Conservation (phyloP, 2,113 vertebrate species). For the Neolamprologus ventralis region DNA sequence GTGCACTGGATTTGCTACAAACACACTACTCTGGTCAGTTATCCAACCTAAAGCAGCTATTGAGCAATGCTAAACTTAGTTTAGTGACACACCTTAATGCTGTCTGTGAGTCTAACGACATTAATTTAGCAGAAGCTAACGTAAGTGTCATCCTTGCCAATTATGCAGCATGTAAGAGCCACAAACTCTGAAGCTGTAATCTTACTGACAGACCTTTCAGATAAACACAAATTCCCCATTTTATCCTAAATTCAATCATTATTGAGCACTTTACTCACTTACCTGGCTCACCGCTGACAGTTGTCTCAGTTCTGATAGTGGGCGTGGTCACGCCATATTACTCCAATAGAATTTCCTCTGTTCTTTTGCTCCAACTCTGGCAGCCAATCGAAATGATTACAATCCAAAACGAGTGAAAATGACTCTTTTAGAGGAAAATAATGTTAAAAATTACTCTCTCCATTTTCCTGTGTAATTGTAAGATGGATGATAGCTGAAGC, state of each 20-base stretch:
- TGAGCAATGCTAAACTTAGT: too few relatives aligned
- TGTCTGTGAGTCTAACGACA: rapidly evolving
- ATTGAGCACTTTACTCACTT: neutral
- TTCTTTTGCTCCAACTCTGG: neutral
- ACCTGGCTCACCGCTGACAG: neutral
- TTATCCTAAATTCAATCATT: neutral
- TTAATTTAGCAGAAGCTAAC: neutral
- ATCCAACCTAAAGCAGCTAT: too few relatives aligned
- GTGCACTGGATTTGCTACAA: rapidly evolving
- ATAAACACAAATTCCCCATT: rapidly evolving
- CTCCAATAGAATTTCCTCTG: neutral
- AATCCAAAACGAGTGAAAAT: neutral
- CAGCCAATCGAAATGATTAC: neutral
- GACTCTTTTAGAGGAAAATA: neutral
- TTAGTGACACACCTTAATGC: too few relatives aligned
- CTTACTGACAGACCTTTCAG: rapidly evolving
- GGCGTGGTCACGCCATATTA: neutral
- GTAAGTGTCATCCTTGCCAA: rapidly evolving
- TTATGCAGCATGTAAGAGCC: neutral
- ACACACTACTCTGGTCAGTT: too few relatives aligned
- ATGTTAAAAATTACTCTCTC: neutral
- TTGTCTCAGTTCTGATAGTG: rapidly evolving
- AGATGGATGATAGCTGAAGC: neutral
- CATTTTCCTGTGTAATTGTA: neutral
- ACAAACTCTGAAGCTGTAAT: neutral